Evolutionary conservation across 2,888 invertebrate genomes (phyloP).

Genomic region (Dione vanillae): DNA sequence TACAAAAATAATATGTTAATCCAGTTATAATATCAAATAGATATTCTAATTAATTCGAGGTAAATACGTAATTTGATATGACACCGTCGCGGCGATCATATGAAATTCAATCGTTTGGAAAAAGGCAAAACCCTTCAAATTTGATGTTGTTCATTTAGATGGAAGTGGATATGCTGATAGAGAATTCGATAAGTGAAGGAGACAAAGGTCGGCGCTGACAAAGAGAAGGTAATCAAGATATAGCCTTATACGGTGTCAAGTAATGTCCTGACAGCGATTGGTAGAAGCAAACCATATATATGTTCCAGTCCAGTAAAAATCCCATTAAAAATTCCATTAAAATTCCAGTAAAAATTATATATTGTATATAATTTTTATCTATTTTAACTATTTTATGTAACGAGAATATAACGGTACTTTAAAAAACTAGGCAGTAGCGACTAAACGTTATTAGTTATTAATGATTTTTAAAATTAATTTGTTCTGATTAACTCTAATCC

Average conservation of each 20-base stretch:
- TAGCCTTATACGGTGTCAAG: slow-evolving; percentile 50
- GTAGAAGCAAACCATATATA: too few species aligned
- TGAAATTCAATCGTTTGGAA: slow-evolving; percentile 50
- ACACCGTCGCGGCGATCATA: slow-evolving; percentile 36
- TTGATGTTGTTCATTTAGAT: slow-evolving; percentile 65
- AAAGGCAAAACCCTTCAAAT: slow-evolving; percentile 49
- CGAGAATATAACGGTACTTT: too few species aligned
- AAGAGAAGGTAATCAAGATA: slow-evolving; percentile 72
- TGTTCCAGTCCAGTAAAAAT: too few species aligned
- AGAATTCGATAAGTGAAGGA: slow-evolving; percentile 61
- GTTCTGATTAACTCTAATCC: too few species aligned
- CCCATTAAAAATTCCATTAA: too few species aligned
- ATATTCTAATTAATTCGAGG: slow-evolving; percentile 12
- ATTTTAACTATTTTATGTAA: too few species aligned
- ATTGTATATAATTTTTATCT: too few species aligned
- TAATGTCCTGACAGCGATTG: slow-evolving; percentile 43
- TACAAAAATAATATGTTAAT: not conserved
- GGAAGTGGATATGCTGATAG: slow-evolving; percentile 61
- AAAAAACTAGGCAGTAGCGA: too few species aligned
- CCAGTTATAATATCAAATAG: slow-evolving; percentile 11
- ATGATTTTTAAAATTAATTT: too few species aligned
- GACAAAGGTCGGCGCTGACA: slow-evolving; percentile 73
- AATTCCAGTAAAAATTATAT: too few species aligned
- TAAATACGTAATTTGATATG: slow-evolving; percentile 39
- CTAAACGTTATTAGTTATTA: too few species aligned